These are phyloP conservation scores for Heterotis niloticus DNA, from an alignment of 2,113 vertebrate genomes.

Conservation along the genomic window DNA sequence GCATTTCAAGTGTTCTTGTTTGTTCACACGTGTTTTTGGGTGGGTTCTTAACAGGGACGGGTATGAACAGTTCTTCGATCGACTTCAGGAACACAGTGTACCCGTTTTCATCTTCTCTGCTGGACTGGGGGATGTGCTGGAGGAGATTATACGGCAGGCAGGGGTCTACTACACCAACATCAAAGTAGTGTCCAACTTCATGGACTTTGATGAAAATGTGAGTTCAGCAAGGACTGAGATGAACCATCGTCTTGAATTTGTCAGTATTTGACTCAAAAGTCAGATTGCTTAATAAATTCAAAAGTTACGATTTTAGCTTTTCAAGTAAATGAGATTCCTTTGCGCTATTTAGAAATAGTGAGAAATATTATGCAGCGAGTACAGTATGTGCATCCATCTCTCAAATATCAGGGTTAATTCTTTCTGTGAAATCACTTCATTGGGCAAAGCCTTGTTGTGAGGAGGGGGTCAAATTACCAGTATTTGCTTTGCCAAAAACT, in stretches of 20 bases:
- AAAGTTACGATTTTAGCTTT: no score
- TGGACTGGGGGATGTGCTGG: conserved; percentile 88
- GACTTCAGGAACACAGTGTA: conserved; percentile 78
- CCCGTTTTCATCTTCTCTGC: conserved; percentile 97
- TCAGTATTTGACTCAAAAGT: background rate
- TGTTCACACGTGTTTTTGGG: no score
- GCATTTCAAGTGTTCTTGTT: background rate
- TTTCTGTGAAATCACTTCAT: no score
- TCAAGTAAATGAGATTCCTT: no score
- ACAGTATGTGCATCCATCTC: no score
- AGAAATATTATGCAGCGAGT: no score
- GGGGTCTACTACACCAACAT: conserved; percentile 90
- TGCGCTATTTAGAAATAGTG: no score
- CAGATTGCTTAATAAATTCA: no score
- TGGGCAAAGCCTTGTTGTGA: no score
- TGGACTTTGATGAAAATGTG: conserved; percentile 97
- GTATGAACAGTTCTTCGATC: conserved; percentile 89
- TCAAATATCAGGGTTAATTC: no score
- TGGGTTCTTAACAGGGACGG: conserved; percentile 74
- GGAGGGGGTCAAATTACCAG: no score
- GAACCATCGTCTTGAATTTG: background rate
- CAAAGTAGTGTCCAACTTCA: conserved; percentile 97
- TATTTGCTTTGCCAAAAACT: no score
- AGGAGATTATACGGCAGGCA: conserved; percentile 86
- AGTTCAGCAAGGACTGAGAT: conserved; percentile 37